Evolutionary conservation across 2,888 invertebrate genomes (phyloP).

Genomic region (Pycnomerus fuliginosus): DNA sequence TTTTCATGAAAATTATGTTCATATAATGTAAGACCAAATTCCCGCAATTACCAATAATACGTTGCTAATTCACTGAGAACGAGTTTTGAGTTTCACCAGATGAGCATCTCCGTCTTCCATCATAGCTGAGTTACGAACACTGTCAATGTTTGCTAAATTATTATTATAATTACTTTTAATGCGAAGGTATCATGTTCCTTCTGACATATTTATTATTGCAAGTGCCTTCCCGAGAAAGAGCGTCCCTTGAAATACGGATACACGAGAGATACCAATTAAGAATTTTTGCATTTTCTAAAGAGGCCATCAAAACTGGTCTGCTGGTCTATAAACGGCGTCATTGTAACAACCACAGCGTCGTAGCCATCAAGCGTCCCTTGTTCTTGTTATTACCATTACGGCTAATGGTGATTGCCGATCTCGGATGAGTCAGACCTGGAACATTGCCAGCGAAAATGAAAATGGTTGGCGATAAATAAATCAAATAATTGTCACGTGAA

Average conservation of each 20-base stretch:
- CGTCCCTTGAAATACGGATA: slow-evolving; percentile 5
- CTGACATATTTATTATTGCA: slow-evolving; percentile 48
- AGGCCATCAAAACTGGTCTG: background rate
- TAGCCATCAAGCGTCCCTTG: slow-evolving; percentile 30
- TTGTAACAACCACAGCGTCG: slow-evolving; percentile 13
- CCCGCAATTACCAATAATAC: too few species aligned
- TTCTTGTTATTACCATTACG: slow-evolving; percentile 40
- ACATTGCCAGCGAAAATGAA: slow-evolving; percentile 21
- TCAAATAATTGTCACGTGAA: too few species aligned
- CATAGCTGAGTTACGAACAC: slow-evolving; percentile 41
- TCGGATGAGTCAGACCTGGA: slow-evolving; percentile 39
- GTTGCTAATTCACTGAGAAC: slow-evolving; percentile 11
- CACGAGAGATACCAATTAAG: slow-evolving; percentile 5
- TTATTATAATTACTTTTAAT: slow-evolving; percentile 52
- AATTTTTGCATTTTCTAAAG: slow-evolving; percentile 10
- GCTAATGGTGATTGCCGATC: slow-evolving; percentile 43
- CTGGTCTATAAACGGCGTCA: slow-evolving; percentile 6
- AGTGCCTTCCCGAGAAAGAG: slow-evolving; percentile 11
- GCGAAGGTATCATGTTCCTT: slow-evolving; percentile 48
- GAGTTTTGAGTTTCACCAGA: slow-evolving; percentile 14
- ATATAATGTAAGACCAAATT: too few species aligned
- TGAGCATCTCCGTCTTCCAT: slow-evolving; percentile 33
- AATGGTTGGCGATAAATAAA: too few species aligned
- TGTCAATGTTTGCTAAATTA: slow-evolving; percentile 46
- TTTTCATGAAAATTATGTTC: too few species aligned